These are phyloP conservation scores for Myotis pilosus DNA, from an alignment of 2,797 vertebrate species.

Conservation along the genomic window DNA sequence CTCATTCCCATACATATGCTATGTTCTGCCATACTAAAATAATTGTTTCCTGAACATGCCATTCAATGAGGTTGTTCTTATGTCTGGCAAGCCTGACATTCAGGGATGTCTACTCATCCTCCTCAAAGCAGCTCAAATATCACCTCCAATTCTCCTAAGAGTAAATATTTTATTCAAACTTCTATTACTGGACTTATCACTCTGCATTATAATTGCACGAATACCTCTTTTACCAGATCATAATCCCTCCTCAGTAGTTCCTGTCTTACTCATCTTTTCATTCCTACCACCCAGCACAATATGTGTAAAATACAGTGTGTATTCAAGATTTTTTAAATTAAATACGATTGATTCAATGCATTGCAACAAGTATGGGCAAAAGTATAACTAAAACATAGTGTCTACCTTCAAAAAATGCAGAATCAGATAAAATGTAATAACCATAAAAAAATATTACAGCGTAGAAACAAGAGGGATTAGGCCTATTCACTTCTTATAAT, in stretches of 20 bases:
- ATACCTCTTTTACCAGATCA: neutral
- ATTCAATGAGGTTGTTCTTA: neutral
- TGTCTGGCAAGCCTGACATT: neutral
- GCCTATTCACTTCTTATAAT: neutral
- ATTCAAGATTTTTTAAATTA: neutral
- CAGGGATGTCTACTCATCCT: neutral
- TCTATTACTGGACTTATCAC: neutral
- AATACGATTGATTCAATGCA: neutral
- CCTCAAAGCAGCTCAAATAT: neutral
- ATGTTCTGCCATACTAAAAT: neutral
- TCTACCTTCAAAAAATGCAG: constrained; percentile 17
- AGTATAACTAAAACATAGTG: constrained; percentile 26
- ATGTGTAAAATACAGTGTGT: neutral
- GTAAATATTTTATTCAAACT: neutral
- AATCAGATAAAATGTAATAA: constrained; percentile 8
- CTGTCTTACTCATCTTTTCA: constrained; percentile 10
- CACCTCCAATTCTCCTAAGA: constrained; percentile 5
- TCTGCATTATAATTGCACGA: neutral
- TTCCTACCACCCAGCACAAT: neutral
- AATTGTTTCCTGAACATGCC: neutral
- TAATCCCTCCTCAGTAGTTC: neutral
- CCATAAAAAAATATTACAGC: neutral
- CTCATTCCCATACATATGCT: neutral
- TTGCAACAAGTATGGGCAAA: constrained; percentile 20
- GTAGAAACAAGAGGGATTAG: neutral